A percentile compares a stretch with the other conserved stretches of the same genome.
These are phyloP conservation scores for Synergus japonicus DNA, from an alignment of 2,888 invertebrate species.

Conservation along the genomic window DNA sequence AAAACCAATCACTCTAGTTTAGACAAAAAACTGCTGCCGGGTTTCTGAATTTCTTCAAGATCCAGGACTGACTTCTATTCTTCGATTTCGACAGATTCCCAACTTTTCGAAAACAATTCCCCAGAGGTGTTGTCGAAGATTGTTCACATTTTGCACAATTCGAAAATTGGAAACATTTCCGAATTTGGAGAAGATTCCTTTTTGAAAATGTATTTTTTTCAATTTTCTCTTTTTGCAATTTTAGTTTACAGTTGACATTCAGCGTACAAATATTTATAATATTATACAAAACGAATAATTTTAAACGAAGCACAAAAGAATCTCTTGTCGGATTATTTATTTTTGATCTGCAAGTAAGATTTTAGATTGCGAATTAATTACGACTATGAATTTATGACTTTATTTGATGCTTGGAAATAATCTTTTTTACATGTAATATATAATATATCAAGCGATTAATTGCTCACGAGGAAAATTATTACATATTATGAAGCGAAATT, in stretches of 20 bases:
- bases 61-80: conserved; percentile 20
- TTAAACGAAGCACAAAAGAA: conserved; percentile 11
- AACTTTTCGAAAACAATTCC: conserved; percentile 6
- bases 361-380: conserved; percentile 13
- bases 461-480: conserved; percentile 37
- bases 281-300: conserved; percentile 19
- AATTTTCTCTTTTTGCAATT: conserved; percentile 29
- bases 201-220: neutral
- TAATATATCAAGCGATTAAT: conserved; percentile 27
- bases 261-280: conserved; percentile 40
- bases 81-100: conserved; percentile 15
- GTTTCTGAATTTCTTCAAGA: conserved; percentile 30
- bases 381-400: neutral
- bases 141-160: conserved; percentile 8
- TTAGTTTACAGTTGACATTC: conserved; percentile 34
- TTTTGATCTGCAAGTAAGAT: conserved; percentile 3
- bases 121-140: conserved; percentile 19
- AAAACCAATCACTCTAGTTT: conserved; percentile 45
- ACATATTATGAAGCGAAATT: conserved; percentile 23
- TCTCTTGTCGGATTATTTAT: conserved; percentile 29
- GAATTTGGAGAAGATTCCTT: too few relatives aligned
- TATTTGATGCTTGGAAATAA: conserved; percentile 24
- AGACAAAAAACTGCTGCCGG: conserved; percentile 16
- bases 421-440: conserved; percentile 40
- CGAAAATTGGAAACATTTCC: conserved; percentile 12